Evolutionary conservation across 2,113 vertebrate genomes (phyloP).

Genomic region (Mohoua ochrocephala): DNA sequence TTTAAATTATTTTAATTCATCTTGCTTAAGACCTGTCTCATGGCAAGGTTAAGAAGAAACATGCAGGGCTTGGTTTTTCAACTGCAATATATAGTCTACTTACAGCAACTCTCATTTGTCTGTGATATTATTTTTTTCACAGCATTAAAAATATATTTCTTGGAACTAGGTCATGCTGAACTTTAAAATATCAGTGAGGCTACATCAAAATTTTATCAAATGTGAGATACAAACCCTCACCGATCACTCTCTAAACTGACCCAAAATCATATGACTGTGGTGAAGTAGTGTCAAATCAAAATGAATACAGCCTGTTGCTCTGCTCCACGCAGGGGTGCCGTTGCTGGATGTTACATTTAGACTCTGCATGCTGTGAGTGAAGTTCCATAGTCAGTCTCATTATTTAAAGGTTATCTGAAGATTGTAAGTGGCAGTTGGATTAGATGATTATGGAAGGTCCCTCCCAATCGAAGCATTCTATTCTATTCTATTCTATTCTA

Average conservation of each 20-base stretch:
- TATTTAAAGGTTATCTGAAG: background rate
- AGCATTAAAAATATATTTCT: background rate
- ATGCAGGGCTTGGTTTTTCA: background rate
- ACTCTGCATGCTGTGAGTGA: background rate
- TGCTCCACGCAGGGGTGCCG: background rate
- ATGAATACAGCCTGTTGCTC: background rate
- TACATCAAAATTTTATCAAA: background rate
- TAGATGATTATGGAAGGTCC: background rate
- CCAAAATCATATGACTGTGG: background rate
- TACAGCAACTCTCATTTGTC: background rate
- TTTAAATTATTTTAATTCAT: background rate
- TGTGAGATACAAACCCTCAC: background rate
- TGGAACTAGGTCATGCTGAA: background rate
- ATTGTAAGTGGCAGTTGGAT: background rate
- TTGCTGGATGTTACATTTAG: background rate
- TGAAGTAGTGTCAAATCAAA: background rate
- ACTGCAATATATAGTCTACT: background rate
- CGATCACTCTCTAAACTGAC: background rate
- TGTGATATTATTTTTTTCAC: background rate
- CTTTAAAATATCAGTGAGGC: background rate
- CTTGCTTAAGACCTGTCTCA: background rate
- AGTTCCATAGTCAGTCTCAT: background rate
- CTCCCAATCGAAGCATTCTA: background rate
- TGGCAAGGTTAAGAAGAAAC: background rate
- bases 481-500: background rate